phyloP scores from a whole-genome alignment of 2,797 vertebrate species.

The Coilia nasus region DNA sequence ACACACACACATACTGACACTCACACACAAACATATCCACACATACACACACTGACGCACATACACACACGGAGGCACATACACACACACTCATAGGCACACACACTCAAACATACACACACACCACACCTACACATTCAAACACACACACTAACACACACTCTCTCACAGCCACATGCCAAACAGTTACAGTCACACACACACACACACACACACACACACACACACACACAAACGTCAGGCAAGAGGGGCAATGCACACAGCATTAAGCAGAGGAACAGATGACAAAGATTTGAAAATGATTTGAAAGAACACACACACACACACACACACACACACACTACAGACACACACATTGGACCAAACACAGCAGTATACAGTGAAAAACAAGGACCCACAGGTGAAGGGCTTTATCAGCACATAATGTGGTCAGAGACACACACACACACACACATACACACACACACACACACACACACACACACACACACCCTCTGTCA shows the following conservation, averaged over 20 bases:
- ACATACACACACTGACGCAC: not conserved
- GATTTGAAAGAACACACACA: not conserved
- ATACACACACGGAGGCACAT: not conserved
- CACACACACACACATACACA: constrained; percentile 11
- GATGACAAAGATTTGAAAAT: too few relatives aligned
- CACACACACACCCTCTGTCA: not conserved
- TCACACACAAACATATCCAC: too few relatives aligned
- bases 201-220: not conserved
- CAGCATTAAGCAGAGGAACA: not conserved
- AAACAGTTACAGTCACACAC: not conserved
- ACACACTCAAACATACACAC: not conserved
- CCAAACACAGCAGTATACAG: constrained; percentile 44
- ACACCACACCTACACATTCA: not conserved
- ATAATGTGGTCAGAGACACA: constrained; percentile 62
- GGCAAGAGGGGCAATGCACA: not conserved
- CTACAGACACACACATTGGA: not conserved
- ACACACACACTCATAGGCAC: not conserved
- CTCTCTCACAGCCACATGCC: too few relatives aligned
- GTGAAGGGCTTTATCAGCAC: constrained; percentile 99
- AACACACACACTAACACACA: not conserved
- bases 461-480: constrained; percentile 6
- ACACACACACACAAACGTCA: not conserved
- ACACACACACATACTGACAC: not conserved
- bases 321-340: not conserved
- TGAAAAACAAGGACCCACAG: constrained; percentile 94